Percentiles rank a stretch among this genome's conserved stretches.
phyloP scores from a whole-genome alignment of 1,140 invertebrate species.

The Delia radicum region DNA sequence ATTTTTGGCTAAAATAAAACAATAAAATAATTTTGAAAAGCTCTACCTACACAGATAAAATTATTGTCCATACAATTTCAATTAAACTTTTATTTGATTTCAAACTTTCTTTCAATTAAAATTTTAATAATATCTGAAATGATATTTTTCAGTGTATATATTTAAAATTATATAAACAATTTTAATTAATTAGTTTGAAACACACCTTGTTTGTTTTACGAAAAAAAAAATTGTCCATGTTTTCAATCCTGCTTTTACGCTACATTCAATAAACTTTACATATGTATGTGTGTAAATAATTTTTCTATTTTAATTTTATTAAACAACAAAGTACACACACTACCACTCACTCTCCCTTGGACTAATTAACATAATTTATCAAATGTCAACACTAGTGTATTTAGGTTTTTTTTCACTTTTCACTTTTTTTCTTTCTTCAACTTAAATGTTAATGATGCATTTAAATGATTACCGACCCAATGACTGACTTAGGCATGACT shows the following conservation, averaged over 20 bases:
- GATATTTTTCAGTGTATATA: no score
- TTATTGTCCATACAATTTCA: no score
- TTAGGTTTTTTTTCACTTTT: background rate
- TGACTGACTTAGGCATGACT: constrained; percentile 22
- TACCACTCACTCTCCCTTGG: constrained; percentile 16
- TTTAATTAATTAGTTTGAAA: background rate
- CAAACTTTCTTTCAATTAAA: no score
- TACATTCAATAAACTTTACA: background rate
- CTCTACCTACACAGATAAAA: no score
- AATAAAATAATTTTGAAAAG: no score
- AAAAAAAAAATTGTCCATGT: background rate
- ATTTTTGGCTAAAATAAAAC: no score
- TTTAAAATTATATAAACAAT: background rate
- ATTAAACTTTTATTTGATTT: no score
- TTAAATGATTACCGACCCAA: constrained; percentile 23
- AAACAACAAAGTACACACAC: background rate
- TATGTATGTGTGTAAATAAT: background rate
- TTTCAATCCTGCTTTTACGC: no score
- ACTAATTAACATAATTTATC: constrained; percentile 28
- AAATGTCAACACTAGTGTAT: constrained; percentile 25
- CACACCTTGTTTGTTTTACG: background rate
- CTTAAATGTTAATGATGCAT: constrained; percentile 12
- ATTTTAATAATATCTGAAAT: no score
- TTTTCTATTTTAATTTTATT: background rate
- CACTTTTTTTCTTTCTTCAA: background rate